Percentiles rank a stretch among this genome's conserved stretches.
Evolutionary conservation across 2,113 vertebrate species (phyloP).

Genomic region (Riparia riparia): DNA sequence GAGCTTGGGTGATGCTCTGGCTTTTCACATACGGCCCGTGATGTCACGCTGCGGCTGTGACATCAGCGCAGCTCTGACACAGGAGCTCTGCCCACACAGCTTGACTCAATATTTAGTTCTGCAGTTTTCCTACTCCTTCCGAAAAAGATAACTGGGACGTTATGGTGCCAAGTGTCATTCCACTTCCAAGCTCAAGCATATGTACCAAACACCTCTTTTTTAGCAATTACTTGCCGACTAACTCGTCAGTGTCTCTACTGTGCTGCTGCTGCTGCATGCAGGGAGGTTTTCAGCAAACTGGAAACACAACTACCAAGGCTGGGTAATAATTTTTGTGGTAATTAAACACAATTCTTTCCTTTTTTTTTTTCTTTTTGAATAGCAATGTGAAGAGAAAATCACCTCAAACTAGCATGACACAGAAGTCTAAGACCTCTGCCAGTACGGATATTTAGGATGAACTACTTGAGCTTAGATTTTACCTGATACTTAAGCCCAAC

Average conservation of each 20-base stretch:
- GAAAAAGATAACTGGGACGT: conserved; percentile 27
- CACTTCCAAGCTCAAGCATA: conserved; percentile 4
- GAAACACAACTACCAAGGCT: not conserved
- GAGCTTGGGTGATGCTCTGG: not conserved
- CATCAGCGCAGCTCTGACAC: accelerated
- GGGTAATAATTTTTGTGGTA: not conserved
- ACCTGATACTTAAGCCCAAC: not conserved
- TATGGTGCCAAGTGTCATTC: not conserved
- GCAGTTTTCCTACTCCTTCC: conserved; percentile 10
- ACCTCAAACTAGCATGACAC: not conserved
- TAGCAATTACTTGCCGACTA: not conserved
- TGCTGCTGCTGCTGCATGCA: not conserved
- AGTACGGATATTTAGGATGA: not conserved
- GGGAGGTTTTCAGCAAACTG: not conserved
- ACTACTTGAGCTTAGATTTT: not conserved
- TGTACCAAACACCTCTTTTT: conserved; percentile 23
- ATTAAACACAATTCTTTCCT: not conserved
- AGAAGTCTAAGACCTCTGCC: not conserved
- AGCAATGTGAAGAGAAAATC: not conserved
- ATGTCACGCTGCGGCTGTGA: not conserved
- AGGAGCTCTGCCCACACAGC: not conserved
- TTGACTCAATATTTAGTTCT: conserved; percentile 9
- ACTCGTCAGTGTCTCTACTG: not conserved
- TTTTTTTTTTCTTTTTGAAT: not conserved
- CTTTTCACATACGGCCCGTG: not conserved